These are phyloP conservation scores for Melanotaenia trifasciata DNA, from an alignment of 2,797 vertebrate species.

Conservation along the genomic window DNA sequence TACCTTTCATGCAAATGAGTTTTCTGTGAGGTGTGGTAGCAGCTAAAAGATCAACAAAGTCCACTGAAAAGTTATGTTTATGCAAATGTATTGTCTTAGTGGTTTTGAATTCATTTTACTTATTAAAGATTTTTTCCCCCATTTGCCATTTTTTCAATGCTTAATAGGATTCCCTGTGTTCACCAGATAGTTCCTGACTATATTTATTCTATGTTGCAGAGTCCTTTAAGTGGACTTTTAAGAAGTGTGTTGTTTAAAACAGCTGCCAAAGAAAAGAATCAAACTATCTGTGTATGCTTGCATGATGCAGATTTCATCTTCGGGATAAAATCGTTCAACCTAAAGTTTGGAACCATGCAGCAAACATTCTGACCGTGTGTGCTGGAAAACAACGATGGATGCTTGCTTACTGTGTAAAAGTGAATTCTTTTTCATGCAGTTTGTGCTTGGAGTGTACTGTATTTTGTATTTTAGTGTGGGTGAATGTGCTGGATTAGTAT, in stretches of 20 bases:
- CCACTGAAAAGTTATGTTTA: background rate
- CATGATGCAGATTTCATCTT: background rate
- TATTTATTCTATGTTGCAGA: background rate
- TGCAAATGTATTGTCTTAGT: background rate
- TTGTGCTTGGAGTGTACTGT: background rate
- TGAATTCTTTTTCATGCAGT: background rate
- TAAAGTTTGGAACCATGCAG: background rate
- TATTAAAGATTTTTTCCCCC: background rate
- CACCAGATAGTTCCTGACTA: too few relatives aligned
- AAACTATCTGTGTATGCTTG: background rate
- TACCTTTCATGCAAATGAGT: constrained; percentile 17
- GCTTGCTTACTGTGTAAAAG: constrained; percentile 5
- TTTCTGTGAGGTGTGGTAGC: background rate
- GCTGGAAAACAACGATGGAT: background rate
- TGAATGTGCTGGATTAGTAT: background rate
- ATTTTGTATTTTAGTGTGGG: background rate
- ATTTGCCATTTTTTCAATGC: background rate
- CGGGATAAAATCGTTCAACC: background rate
- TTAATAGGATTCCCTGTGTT: background rate
- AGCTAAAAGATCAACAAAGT: background rate
- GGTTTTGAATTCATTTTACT: background rate
- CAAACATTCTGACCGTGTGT: background rate
- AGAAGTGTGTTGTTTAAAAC: background rate
- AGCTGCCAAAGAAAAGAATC: too few relatives aligned
- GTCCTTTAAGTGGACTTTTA: background rate